These are phyloP conservation scores for Uloborus plumipes DNA, from an alignment of 2,888 invertebrate genomes.

Conservation along the genomic window DNA sequence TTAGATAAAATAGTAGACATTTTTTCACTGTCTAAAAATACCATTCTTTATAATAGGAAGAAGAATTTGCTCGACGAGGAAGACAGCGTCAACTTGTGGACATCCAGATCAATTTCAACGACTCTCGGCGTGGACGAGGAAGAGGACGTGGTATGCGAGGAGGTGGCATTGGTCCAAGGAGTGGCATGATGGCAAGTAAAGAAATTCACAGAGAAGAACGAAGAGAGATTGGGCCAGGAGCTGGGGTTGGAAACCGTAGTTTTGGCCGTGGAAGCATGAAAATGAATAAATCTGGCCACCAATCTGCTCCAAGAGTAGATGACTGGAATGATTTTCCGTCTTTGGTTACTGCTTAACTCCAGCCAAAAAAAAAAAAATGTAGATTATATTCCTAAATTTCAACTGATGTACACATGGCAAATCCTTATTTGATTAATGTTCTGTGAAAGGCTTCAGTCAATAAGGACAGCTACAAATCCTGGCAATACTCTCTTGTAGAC, in stretches of 20 bases:
- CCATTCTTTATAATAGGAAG: conserved; percentile 39
- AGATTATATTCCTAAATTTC: conserved; percentile 48
- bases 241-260: conserved; percentile 67
- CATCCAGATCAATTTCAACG: conserved; percentile 86
- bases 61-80: conserved; percentile 72
- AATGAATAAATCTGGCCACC: conserved; percentile 47
- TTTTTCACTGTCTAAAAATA: not conserved
- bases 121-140: conserved; percentile 61
- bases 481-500: conserved; percentile 53
- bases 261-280: conserved; percentile 47
- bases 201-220: conserved; percentile 66
- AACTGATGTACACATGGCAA: conserved; percentile 35
- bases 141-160: conserved; percentile 63
- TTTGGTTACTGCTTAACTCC: conserved; percentile 74
- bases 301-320: conserved; percentile 77
- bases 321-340: conserved; percentile 97
- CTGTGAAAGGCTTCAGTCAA: conserved; percentile 22
- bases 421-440: conserved; percentile 43
- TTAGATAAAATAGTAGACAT: too few relatives aligned
- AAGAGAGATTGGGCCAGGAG: conserved; percentile 64
- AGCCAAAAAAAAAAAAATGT: conserved; percentile 56
- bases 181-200: conserved; percentile 65
- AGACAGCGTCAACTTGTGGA: conserved; percentile 87
- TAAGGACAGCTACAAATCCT: conserved; percentile 25
- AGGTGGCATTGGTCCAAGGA: conserved; percentile 70